Evolutionary conservation across 2,113 vertebrate genomes (phyloP).

Genomic region (Sebastes schlegelii): DNA sequence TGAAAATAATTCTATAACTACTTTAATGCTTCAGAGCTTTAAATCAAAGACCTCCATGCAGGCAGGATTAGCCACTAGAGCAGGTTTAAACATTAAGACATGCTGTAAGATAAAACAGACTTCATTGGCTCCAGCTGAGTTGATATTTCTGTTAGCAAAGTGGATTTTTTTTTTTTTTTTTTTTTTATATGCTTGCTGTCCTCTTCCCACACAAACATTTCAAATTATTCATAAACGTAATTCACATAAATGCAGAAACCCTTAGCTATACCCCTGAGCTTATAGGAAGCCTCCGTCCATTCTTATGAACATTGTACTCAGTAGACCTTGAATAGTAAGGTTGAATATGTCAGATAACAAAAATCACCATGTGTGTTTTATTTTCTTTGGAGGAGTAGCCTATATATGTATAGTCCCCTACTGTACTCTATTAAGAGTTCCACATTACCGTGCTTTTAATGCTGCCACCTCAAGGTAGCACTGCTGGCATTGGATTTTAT

Average conservation of each 20-base stretch:
- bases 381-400: neutral
- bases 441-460: neutral
- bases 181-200: neutral
- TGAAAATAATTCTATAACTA: slow-evolving; percentile 47
- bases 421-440: neutral
- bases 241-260: neutral
- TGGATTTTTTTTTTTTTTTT: slow-evolving; percentile 9
- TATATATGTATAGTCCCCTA: neutral
- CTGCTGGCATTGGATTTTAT: neutral
- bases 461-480: neutral
- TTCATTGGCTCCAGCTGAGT: slow-evolving; percentile 8
- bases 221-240: neutral
- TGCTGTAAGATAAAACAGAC: slow-evolving; percentile 39
- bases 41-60: slow-evolving; percentile 36
- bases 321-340: neutral
- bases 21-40: slow-evolving; percentile 25
- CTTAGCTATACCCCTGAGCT: neutral
- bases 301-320: neutral
- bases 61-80: slow-evolving; percentile 24
- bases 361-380: neutral
- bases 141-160: slow-evolving; percentile 33
- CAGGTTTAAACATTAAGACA: slow-evolving; percentile 1
- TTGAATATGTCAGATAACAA: neutral
- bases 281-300: neutral
- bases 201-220: slow-evolving; percentile 31